phyloP scores from a whole-genome alignment of 1,140 invertebrate species.

The Andrena cerasifolii region DNA sequence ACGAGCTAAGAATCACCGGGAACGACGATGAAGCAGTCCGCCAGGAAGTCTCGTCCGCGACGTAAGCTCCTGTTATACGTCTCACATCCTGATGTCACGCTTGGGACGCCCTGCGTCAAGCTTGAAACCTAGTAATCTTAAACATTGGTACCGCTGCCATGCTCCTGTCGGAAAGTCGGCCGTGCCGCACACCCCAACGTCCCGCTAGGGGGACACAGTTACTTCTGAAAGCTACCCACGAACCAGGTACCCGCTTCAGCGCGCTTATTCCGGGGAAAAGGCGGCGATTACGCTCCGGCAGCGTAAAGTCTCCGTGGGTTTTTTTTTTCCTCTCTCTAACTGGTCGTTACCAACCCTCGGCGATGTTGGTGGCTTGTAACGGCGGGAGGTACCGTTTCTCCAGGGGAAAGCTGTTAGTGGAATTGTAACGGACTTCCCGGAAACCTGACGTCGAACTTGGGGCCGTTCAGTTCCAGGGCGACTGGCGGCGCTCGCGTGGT shows the following conservation, averaged over 20 bases:
- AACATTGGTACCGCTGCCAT: no score
- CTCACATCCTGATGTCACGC: no score
- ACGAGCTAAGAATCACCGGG: no score
- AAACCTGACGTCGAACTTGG: constrained; percentile 18
- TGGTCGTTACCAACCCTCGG: not conserved
- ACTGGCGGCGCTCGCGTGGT: constrained; percentile 20
- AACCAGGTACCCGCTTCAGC: not conserved
- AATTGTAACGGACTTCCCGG: constrained; percentile 40
- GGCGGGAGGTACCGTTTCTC: constrained; percentile 38
- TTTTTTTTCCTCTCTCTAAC: no score
- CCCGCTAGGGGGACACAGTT: not conserved
- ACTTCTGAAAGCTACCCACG: not conserved
- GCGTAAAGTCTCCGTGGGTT: not conserved
- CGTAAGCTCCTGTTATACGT: no score
- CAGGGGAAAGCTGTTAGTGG: constrained; percentile 39
- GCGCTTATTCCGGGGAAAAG: not conserved
- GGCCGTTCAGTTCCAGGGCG: not conserved
- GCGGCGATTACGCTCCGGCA: not conserved
- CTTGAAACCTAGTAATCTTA: no score
- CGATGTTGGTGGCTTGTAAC: constrained; percentile 6
- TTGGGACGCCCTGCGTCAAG: no score
- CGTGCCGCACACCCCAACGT: not conserved
- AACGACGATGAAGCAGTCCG: no score
- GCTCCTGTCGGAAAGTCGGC: not conserved
- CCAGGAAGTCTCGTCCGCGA: no score